Conservation (phyloP, 2,888 invertebrate species). For the Limenitis camilla region DNA sequence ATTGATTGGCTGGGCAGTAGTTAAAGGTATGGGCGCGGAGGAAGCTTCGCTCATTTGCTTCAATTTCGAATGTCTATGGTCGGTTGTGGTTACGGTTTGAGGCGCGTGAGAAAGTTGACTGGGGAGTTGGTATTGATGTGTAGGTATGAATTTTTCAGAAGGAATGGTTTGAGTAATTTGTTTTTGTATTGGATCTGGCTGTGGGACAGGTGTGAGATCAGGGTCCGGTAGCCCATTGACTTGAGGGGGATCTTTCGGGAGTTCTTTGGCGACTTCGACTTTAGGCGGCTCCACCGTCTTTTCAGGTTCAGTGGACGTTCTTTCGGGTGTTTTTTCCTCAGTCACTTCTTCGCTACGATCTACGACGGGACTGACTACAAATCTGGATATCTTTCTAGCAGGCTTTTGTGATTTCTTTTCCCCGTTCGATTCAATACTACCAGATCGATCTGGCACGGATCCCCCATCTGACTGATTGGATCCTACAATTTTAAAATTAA, state of each 20-base stretch:
- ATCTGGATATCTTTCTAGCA: slow-evolving; percentile 84
- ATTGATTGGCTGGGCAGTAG: slow-evolving; percentile 26
- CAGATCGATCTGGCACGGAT: slow-evolving; percentile 53
- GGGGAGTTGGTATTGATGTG: slow-evolving; percentile 51
- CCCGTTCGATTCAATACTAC: slow-evolving; percentile 57
- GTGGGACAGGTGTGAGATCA: slow-evolving; percentile 28
- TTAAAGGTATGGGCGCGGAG: slow-evolving; percentile 26
- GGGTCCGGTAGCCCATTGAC: slow-evolving; percentile 46
- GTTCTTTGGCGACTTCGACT: slow-evolving; percentile 31
- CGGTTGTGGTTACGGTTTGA: slow-evolving; percentile 31
- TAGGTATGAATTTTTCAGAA: slow-evolving; percentile 43
- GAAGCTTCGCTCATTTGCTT: slow-evolving; percentile 27
- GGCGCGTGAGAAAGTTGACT: slow-evolving; percentile 35
- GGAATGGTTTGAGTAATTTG: slow-evolving; percentile 28
- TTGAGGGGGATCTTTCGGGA: slow-evolving; percentile 25
- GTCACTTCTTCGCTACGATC: slow-evolving; percentile 62
- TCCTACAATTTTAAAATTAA: slow-evolving; percentile 34
- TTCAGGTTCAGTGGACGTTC: slow-evolving; percentile 22
- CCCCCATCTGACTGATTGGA: slow-evolving; percentile 68
- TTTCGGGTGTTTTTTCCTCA: slow-evolving; percentile 29
- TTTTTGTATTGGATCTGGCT: slow-evolving; percentile 16
- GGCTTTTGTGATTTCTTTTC: slow-evolving; percentile 69
- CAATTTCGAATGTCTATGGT: slow-evolving; percentile 31
- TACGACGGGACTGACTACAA: slow-evolving; percentile 86
- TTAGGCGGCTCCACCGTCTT: slow-evolving; percentile 14